Conservation (phyloP, 2,888 invertebrate genomes). For the Orthosia gothica region DNA sequence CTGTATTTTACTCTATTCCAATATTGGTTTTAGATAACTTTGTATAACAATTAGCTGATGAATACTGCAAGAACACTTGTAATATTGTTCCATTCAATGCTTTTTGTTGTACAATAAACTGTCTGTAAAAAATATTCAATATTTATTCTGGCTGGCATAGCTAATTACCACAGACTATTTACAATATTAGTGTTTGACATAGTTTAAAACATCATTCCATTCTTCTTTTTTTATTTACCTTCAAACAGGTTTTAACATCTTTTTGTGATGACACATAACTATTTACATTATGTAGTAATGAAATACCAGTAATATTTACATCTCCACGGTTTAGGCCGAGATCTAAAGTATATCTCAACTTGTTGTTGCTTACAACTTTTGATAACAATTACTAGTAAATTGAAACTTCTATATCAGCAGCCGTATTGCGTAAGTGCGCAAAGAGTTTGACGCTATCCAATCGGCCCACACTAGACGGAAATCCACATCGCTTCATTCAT, state of each 20-base stretch:
- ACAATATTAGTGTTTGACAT: slow-evolving; percentile 12
- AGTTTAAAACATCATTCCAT: slow-evolving; percentile 30
- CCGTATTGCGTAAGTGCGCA: too few relatives aligned
- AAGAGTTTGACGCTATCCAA: too few relatives aligned
- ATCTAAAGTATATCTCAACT: not conserved
- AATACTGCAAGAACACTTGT: not conserved
- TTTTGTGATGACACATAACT: not conserved
- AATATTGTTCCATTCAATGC: not conserved
- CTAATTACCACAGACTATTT: slow-evolving; percentile 12
- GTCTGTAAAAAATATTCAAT: slow-evolving; percentile 2
- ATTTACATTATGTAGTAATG: not conserved
- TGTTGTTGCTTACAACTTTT: not conserved
- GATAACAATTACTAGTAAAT: too few relatives aligned
- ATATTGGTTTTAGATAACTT: slow-evolving; percentile 3
- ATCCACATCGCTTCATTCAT: too few relatives aligned
- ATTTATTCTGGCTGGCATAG: slow-evolving; percentile 20
- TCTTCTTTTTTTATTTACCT: slow-evolving; percentile 6
- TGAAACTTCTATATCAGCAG: too few relatives aligned
- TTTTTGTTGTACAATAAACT: not conserved
- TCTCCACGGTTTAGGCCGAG: not conserved
- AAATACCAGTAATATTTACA: not conserved
- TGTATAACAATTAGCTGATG: not conserved
- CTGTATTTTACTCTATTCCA: not conserved
- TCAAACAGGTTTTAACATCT: slow-evolving; percentile 3
- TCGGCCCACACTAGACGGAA: too few relatives aligned